Evolutionary conservation across 2,888 invertebrate genomes (phyloP).

Genomic region (Athrips mouffetella): DNA sequence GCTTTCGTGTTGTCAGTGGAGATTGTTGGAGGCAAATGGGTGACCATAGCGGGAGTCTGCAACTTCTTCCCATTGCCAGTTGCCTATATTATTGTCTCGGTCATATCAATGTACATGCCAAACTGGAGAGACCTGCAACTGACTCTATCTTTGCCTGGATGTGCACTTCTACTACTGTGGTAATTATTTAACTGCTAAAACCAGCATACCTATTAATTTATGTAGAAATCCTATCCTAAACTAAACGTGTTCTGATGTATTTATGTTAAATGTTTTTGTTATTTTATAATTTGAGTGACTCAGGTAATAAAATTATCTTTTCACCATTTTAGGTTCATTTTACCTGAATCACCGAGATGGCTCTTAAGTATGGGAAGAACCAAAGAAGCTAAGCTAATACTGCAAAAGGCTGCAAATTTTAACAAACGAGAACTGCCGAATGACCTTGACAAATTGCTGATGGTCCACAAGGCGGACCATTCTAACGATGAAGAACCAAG

Average conservation of each 20-base stretch:
- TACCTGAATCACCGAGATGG: constrained; percentile 91
- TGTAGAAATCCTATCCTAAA: too few relatives aligned
- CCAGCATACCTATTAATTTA: too few relatives aligned
- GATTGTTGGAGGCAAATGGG: constrained; percentile 87
- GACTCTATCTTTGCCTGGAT: constrained; percentile 84
- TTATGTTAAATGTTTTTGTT: not conserved
- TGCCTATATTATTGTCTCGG: constrained; percentile 85
- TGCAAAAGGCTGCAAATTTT: constrained; percentile 81
- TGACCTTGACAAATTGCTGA: constrained; percentile 83
- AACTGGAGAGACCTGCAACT: constrained; percentile 86
- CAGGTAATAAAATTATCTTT: not conserved
- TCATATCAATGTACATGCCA: constrained; percentile 83
- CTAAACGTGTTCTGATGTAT: too few relatives aligned
- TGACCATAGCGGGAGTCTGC: constrained; percentile 88
- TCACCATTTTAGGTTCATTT: constrained; percentile 79
- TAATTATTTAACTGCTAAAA: constrained; percentile 40
- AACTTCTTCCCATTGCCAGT: constrained; percentile 88
- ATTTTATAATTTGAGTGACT: too few relatives aligned
- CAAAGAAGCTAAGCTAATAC: constrained; percentile 82
- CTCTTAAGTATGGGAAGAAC: constrained; percentile 83
- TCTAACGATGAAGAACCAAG: constrained; percentile 70
- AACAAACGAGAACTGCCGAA: constrained; percentile 82
- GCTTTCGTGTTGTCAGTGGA: constrained; percentile 89
- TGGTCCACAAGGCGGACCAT: constrained; percentile 63
- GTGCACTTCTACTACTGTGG: constrained; percentile 82